Base-by-base conservation (phyloP, 2,113 vertebrate species). In the Zosterops pallidus region DNA sequence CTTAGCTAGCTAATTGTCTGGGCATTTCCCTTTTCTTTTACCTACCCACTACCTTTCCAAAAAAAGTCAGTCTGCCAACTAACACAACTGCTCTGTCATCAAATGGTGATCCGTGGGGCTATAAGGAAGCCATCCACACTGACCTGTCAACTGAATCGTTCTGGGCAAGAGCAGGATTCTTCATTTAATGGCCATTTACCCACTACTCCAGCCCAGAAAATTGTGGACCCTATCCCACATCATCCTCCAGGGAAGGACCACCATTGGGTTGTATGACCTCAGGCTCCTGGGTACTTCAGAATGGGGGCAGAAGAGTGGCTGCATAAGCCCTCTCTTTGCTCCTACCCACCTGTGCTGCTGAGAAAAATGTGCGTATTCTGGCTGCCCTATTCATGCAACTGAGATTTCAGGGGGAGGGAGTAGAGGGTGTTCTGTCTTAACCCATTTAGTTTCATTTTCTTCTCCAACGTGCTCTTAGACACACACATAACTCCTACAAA, bases 161-260 rank as follows among this genome's bases (percentile, higher is more conserved):
- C 88, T 94, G 96, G 94, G 94, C 94, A 91, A 95, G 86, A 96
- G 90, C 94, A 96, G 79, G 79, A 92, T 86, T 93, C 94, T 93
- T 93, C 94, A 89, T 95, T 94, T 96, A 94, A 86, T 89, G 93
- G 44, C 44, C 75, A 90, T 81, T 96, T 96, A 77, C 56, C 64
- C 85, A 92, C 83, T 94, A 83, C 93, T 92, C 35, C 93, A 89
- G 60, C 85, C 92, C 76, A 97, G 76, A 94, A 93, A 94, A 52
- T 91, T 94, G 52, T 35, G 93, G 94, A 96, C 80, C 64, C 63
- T 90, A 17, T 83, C 79, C 79, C 92, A 93, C 88, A 74, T 93
- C 90, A 2, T 91, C 47, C 64, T 96, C 52, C 41, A 0, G 92
- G 92, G 76, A 96, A 96, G 88, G 90, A 96, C 79, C 82, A 82